phyloP scores from a whole-genome alignment of 2,797 vertebrate genomes.

The Myotis pilosus region DNA sequence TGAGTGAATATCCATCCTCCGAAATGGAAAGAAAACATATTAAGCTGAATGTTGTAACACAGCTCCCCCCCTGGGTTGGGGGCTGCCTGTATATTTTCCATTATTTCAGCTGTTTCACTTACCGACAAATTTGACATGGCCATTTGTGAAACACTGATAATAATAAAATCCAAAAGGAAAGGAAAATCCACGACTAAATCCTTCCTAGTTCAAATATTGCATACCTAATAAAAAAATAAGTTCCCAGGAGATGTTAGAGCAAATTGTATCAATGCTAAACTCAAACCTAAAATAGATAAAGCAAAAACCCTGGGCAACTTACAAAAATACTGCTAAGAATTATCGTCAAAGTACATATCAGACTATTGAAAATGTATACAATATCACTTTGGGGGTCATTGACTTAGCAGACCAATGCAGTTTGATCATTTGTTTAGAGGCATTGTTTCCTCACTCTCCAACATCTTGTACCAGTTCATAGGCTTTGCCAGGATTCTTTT shows the following conservation, averaged over 20 bases:
- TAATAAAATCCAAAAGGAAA: constrained; percentile 13
- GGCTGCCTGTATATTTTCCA: background rate
- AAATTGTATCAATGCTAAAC: constrained; percentile 8
- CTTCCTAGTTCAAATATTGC: background rate
- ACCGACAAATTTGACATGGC: background rate
- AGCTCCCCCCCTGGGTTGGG: background rate
- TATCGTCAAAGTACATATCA: background rate
- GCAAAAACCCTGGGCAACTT: background rate
- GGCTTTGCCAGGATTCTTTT: constrained; percentile 40
- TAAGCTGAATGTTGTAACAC: background rate
- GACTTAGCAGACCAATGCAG: constrained; percentile 21
- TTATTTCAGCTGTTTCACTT: background rate
- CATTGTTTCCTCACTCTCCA: background rate
- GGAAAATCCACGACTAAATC: background rate
- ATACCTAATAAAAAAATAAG: constrained; percentile 42
- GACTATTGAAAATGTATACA: constrained; percentile 2
- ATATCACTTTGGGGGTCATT: background rate
- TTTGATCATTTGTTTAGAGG: constrained; percentile 12
- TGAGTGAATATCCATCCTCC: background rate
- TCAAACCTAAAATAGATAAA: background rate
- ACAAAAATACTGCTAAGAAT: background rate
- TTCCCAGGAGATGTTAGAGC: constrained; percentile 16
- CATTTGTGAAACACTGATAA: background rate
- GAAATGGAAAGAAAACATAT: constrained; percentile 31
- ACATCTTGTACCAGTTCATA: constrained; percentile 50